phyloP scores from a whole-genome alignment of 35 echinoderm and acorn worm genomes.

The Eucidaris tribuloides region DNA sequence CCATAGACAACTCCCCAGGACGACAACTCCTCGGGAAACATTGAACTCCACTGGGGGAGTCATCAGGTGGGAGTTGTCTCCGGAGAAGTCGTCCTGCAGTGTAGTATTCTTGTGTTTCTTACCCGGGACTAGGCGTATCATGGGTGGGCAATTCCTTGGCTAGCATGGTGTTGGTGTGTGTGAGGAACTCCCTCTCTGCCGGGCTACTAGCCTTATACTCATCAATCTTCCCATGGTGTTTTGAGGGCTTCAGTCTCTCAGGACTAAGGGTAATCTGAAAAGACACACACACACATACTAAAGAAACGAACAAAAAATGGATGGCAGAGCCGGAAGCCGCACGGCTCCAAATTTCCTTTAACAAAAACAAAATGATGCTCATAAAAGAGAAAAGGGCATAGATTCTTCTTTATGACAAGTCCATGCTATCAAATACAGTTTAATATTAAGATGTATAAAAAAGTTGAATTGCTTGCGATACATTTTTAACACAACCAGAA shows the following conservation, averaged over 20 bases:
- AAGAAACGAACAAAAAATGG: neutral
- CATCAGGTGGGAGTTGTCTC: no score
- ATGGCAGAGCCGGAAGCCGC: neutral
- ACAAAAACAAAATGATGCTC: neutral
- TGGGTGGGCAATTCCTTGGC: conserved; percentile 89
- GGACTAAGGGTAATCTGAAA: conserved; percentile 55
- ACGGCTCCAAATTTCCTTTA: neutral
- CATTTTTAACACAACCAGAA: no score
- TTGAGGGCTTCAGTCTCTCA: conserved; percentile 5
- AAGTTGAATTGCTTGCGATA: no score
- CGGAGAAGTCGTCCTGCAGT: no score
- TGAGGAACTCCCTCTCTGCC: conserved; percentile 70
- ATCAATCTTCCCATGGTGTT: neutral
- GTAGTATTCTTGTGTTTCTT: no score
- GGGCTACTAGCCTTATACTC: conserved; percentile 35
- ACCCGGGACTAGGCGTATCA: conserved; percentile 86
- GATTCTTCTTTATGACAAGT: neutral
- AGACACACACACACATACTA: neutral
- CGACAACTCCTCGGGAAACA: no score
- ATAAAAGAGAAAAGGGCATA: neutral
- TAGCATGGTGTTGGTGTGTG: conserved; percentile 56
- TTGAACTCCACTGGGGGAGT: no score
- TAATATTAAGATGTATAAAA: neutral
- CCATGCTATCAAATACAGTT: neutral
- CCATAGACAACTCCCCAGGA: no score